Evolutionary conservation across 1,140 invertebrate genomes (phyloP).

Genomic region (Goniozus legneri): DNA sequence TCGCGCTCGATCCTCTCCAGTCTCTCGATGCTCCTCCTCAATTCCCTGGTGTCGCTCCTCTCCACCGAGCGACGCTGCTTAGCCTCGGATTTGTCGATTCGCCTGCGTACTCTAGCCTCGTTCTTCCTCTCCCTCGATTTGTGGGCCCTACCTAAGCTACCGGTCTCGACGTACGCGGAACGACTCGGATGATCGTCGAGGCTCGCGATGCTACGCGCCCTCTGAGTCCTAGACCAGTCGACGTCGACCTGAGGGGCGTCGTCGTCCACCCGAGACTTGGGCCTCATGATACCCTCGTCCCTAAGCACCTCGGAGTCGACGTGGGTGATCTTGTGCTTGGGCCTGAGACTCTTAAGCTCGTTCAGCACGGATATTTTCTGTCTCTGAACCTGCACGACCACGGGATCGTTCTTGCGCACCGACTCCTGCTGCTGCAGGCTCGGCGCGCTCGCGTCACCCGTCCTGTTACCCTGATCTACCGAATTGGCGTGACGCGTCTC

Average conservation of each 20-base stretch:
- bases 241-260: slow-evolving; percentile 37
- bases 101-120: slow-evolving; percentile 2
- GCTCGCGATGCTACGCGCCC: slow-evolving; percentile 44
- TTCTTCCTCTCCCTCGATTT: slow-evolving; percentile 33
- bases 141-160: slow-evolving; percentile 42
- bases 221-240: slow-evolving; percentile 26
- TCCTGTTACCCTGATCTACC: slow-evolving; percentile 25
- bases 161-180: slow-evolving; percentile 38
- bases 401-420: slow-evolving; percentile 37
- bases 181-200: slow-evolving; percentile 38
- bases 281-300: slow-evolving; percentile 52
- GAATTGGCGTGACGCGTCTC: slow-evolving; percentile 38
- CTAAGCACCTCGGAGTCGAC: slow-evolving; percentile 50
- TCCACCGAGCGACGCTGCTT: slow-evolving; percentile 5
- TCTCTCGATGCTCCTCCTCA: slow-evolving; percentile 42
- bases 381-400: slow-evolving; percentile 49
- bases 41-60: slow-evolving; percentile 13
- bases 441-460: slow-evolving; percentile 4
- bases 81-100: slow-evolving; percentile 9
- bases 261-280: slow-evolving; percentile 50
- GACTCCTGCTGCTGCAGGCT: slow-evolving; percentile 34
- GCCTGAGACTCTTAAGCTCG: slow-evolving; percentile 46
- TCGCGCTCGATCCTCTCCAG: slow-evolving; percentile 33
- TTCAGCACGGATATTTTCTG: slow-evolving; percentile 49
- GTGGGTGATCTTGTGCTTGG: slow-evolving; percentile 49